phyloP scores from a whole-genome alignment of 2,113 vertebrate species.

The Chaetodon trifascialis region DNA sequence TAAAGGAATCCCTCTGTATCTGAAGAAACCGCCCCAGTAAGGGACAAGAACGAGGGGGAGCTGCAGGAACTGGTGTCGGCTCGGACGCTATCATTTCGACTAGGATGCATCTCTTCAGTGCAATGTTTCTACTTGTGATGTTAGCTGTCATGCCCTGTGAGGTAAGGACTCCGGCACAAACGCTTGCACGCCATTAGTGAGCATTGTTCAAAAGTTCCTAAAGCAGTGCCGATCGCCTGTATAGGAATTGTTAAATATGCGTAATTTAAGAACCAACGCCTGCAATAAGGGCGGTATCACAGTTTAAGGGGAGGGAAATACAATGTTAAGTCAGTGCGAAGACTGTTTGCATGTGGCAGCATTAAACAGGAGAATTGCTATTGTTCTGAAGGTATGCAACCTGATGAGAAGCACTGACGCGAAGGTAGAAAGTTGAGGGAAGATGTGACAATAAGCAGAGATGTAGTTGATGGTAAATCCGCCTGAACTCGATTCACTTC shows the following conservation, averaged over 20 bases:
- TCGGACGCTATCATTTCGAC: constrained; percentile 79
- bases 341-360: constrained; percentile 26
- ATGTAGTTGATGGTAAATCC: constrained; percentile 5
- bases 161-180: constrained; percentile 75
- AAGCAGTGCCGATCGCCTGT: neutral
- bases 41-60: constrained; percentile 48
- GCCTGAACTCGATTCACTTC: neutral
- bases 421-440: constrained; percentile 46
- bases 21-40: constrained; percentile 80
- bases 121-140: constrained; percentile 88
- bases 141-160: constrained; percentile 80
- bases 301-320: neutral
- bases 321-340: neutral
- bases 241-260: neutral
- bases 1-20: constrained; percentile 73
- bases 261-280: neutral
- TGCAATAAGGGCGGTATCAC: neutral
- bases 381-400: neutral
- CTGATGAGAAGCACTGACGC: neutral
- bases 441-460: neutral
- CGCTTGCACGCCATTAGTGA: constrained; percentile 30
- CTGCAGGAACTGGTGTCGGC: constrained; percentile 57
- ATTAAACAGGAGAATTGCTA: constrained; percentile 2
- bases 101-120: constrained; percentile 88
- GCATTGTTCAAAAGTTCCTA: constrained; percentile 71